Conservation (phyloP, 2,113 vertebrate genomes). For the Bubo blakistoni region DNA sequence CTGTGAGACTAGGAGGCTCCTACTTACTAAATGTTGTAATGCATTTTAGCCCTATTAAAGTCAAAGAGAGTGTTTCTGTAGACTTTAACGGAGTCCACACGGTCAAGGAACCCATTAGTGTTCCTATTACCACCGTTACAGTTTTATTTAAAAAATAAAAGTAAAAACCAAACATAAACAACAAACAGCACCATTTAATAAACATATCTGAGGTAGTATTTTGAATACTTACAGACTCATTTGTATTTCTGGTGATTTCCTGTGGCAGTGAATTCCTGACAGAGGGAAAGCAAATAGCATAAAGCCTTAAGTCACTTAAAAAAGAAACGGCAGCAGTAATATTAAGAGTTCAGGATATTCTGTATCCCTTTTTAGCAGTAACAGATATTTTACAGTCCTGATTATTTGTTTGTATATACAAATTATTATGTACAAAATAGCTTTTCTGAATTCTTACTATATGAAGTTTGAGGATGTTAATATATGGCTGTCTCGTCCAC, state of each 20-base stretch:
- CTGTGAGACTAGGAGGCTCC: neutral
- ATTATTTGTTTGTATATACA: neutral
- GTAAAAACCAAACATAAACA: neutral
- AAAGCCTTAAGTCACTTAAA: neutral
- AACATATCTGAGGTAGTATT: neutral
- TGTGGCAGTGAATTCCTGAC: neutral
- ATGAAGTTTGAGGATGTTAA: neutral
- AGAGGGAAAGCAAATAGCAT: neutral
- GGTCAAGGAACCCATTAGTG: neutral
- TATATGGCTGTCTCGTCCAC: neutral
- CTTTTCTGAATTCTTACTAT: neutral
- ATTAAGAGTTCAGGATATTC: neutral
- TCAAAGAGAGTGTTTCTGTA: neutral
- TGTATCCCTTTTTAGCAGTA: neutral
- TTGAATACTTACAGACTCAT: neutral
- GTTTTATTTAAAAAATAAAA: neutral
- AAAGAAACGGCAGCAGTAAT: neutral
- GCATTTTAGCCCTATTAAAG: neutral
- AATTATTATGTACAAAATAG: neutral
- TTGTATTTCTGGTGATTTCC: constrained; percentile 10
- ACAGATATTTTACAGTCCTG: neutral
- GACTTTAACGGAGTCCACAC: neutral
- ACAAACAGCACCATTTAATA: neutral
- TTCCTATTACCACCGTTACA: neutral
- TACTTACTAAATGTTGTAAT: neutral